Base-by-base conservation (phyloP, 2,113 vertebrate genomes). In the Dipodomys stephensi region DNA sequence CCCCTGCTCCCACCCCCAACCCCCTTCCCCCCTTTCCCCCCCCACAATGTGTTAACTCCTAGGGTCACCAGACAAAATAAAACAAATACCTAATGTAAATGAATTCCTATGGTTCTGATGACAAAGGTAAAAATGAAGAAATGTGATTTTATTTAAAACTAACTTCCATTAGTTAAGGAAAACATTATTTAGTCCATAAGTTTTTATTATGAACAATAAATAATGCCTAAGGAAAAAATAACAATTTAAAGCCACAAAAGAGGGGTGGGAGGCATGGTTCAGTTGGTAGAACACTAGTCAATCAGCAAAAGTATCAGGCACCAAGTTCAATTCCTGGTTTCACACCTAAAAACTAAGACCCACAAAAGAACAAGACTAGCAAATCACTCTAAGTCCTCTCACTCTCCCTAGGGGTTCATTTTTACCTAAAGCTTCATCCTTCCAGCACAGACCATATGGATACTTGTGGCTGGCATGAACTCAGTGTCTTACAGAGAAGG, bases 161-260 rank as follows among this genome's bases (percentile, higher is more conserved):
- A 81, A 30, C 77, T 76, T 49, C 4, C 16, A 69, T 57, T 77
- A 93, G 57, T 92, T 73, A 72, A 25, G 12, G 11, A 20, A 68
- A 0, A 32, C 39, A 88, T 72, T 60, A 73, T 69, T 86, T 83
- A 92, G 83, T 72, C 65, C 81, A 67, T 35, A 86, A 60, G 46
- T 44, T 64, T 62, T 76, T 67, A 90, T 57, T 57, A 57, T 57
- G 15, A 4, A 57, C 53, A 16, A 57, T 57, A 57, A 57, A 57
- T 57, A 57, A 16, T 57, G 53, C 53, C 53, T 57, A 2, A 62
- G 39, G 5, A 39, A 82, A 74, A n/a, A 74, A 39, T 46, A 88
- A 64, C 10, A 30, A 80, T 68, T 92, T 3, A 76, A 23, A 64
- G 23, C 6, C 23, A 64, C 7, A 64, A 20, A 64, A 64, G 22